Evolutionary conservation across 35 echinoderm and acorn worm species (phyloP).

Genomic region (Acanthaster planci): DNA sequence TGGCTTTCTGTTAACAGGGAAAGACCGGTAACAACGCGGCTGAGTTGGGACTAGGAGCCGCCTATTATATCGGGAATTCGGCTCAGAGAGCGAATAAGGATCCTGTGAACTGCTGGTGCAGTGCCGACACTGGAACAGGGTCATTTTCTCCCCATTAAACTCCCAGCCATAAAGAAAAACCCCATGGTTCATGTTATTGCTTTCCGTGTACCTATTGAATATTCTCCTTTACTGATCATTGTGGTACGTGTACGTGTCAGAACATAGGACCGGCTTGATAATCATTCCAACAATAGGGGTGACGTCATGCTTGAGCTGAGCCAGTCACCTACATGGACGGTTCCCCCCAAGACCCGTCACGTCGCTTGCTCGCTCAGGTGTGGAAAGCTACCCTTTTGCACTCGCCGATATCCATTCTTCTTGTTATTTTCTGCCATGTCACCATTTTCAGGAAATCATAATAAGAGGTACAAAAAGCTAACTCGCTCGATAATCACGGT

Average conservation of each 20-base stretch:
- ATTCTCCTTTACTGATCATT: neutral
- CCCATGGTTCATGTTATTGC: too few relatives aligned
- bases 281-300: constrained; percentile 4
- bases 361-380: constrained; percentile 14
- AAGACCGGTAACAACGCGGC: too few relatives aligned
- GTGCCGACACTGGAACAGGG: too few relatives aligned
- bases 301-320: neutral
- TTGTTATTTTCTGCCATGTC: neutral
- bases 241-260: constrained; percentile 19
- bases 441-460: constrained; percentile 1
- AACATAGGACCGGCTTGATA: neutral
- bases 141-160: too few relatives aligned
- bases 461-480: neutral
- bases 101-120: too few relatives aligned
- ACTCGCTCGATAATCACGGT: neutral
- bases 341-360: neutral
- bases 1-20: too few relatives aligned
- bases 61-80: too few relatives aligned
- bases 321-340: neutral
- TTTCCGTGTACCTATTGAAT: constrained; percentile 3
- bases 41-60: too few relatives aligned
- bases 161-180: too few relatives aligned
- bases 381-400: neutral
- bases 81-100: too few relatives aligned
- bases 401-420: too few relatives aligned